Evolutionary conservation across 2,888 invertebrate genomes (phyloP), one percentile per base, ranked within the genome.

Genomic region (Philopedon plagiatum): DNA sequence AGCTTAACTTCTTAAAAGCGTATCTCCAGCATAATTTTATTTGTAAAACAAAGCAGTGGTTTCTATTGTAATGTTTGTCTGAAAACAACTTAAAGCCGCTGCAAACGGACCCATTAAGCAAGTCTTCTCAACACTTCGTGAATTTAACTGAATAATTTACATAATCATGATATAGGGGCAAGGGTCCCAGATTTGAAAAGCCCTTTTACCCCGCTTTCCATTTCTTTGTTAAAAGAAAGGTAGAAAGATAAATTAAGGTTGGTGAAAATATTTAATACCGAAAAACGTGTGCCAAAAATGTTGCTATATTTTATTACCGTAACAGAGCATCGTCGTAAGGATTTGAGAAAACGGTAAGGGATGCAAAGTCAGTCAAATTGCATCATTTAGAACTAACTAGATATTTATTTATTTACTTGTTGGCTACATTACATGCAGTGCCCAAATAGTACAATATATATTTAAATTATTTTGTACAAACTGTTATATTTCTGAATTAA

Each of bases 101-200:
- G 29, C 46, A 62, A 62, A 62, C 62, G 46, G 62, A 46, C 62
- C 62, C 62, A 62, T 62, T 46, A 62, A 62, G 46, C 62, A 62
- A 62, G 46, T 32, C 62, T 46, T 49, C 49, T 44, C 62, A 46
- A 46, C 62, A 62, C 62, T 62, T 62, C 32, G 62, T 46, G 62
- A 62, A 62, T 62, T 62, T 62, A 46, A 62, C 62, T 62, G 46
- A 46, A 62, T 46, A 62, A 62, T 62, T 62, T 62, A 62, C 62
- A 62, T 62, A 62, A 62, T 62, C 46, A 46, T 46, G 46, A 62
- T 49, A 62, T 29, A 29, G 62, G 62, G 34, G 41, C 62, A 44
- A 46, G 34, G 44, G 41, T 62, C 32, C n/a, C 32, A 62, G 62
- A 62, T 62, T 46, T 46, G 44, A 41, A 34, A 29, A 29, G 21